Evolutionary conservation across 1,140 invertebrate genomes (phyloP), one percentile per base, ranked within the genome.

Genomic region (Anadara kagoshimensis): DNA sequence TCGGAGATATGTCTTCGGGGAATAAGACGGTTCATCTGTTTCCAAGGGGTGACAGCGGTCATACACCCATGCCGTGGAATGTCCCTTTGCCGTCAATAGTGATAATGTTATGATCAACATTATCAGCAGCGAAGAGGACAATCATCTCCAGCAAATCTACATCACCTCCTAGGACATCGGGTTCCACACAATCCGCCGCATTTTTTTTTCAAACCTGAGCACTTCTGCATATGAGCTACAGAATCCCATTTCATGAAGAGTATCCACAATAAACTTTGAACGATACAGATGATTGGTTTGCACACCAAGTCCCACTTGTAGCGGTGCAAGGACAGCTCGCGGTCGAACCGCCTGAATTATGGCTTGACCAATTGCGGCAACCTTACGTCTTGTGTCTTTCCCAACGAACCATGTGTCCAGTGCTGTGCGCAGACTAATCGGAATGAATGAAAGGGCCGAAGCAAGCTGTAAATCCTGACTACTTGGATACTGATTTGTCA

Each of bases 51-150:
- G n/a, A n/a, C n/a, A n/a, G n/a, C n/a, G n/a, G n/a, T n/a, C n/a
- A n/a, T n/a, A n/a, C n/a, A n/a, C 82, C 83, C 85, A 85, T 85
- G 1, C 76, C 79, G 70, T 86, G 83, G 53, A 84, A 83, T 5
- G 78, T 83, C 26, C 68, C 54, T 51, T 74, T 45, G 7, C 78
- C 75, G 68, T 75, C 73, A 24, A 80, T 43, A 12, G 71, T 75
- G 14, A 41, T 43, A 26, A 78, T 59, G 43, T 78, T 78, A 51
- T 80, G 76, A 47, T 80, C 76, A 16, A 78, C 75, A 61, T 80
- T 80, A 57, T 80, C 75, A 2, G 71, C 75, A 7, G 61, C 66
- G 63, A 54, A 80, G 29, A 75, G 78, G 1, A 71, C n/a, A n/a
- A n/a, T n/a, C n/a, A n/a, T n/a, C n/a, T n/a, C n/a, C n/a, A n/a